A percentile compares a stretch with the other conserved stretches of the same genome.
These are phyloP conservation scores for Furnarius figulus DNA, from an alignment of 2,113 vertebrate genomes.

Conservation along the genomic window DNA sequence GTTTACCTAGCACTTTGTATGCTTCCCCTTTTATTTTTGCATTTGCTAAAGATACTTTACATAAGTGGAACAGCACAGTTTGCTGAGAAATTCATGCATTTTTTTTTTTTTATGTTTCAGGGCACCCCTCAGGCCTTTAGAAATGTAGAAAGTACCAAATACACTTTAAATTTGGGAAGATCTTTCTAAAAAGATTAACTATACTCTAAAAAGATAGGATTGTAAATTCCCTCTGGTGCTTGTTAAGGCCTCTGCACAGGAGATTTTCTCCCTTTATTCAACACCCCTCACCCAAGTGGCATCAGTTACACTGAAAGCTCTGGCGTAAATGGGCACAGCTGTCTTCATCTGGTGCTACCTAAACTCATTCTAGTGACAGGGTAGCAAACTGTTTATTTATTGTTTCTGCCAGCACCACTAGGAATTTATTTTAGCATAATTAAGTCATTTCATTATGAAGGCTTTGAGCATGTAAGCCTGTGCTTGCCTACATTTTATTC, in stretches of 20 bases:
- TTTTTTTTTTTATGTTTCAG: neutral
- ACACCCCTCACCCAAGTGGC: neutral
- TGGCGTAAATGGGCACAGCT: neutral
- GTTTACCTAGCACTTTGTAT: neutral
- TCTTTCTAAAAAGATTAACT: neutral
- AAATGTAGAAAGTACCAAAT: neutral
- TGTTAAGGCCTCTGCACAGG: neutral
- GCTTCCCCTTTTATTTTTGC: neutral
- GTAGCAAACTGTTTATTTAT: neutral
- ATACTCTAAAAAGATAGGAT: neutral
- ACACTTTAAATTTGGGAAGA: neutral
- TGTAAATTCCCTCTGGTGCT: neutral
- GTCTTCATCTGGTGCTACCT: neutral
- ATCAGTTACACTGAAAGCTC: neutral
- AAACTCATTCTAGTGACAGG: neutral
- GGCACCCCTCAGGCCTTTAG: neutral
- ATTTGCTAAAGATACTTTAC: neutral
- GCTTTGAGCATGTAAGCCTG: neutral
- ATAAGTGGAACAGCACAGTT: neutral
- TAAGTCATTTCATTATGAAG: neutral
- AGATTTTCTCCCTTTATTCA: neutral
- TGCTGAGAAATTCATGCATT: neutral
- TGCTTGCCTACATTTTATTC: neutral
- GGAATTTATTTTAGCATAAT: neutral
- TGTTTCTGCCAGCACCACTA: neutral